A percentile compares a stretch with the other conserved stretches of the same genome.
Evolutionary conservation across 1,140 invertebrate genomes (phyloP).

Genomic region (Trichonephila inaurata): DNA sequence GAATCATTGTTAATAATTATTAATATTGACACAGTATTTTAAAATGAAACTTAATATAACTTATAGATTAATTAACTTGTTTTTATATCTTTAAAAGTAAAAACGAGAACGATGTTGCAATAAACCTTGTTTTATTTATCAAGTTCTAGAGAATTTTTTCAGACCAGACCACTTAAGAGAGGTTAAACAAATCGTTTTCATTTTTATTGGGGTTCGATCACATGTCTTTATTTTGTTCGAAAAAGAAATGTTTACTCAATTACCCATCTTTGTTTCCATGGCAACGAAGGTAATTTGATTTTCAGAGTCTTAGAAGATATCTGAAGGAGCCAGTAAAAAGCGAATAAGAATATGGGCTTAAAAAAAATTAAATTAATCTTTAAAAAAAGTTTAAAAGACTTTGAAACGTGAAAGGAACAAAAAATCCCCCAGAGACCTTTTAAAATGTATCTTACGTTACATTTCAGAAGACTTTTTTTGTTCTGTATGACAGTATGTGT

Average conservation of each 20-base stretch:
- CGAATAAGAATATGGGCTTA: neutral
- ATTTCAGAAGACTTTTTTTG: no score
- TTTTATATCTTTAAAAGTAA: no score
- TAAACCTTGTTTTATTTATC: neutral
- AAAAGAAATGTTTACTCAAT: neutral
- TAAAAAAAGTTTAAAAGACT: neutral
- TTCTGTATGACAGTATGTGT: no score
- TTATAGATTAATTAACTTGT: no score
- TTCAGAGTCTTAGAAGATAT: neutral
- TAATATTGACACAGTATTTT: no score
- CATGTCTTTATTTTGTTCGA: neutral
- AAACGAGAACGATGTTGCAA: no score
- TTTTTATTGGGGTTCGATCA: neutral
- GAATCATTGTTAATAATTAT: no score
- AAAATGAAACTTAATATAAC: no score
- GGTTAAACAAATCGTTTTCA: neutral
- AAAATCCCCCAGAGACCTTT: no score
- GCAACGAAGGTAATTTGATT: conserved; percentile 19
- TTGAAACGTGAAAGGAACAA: neutral
- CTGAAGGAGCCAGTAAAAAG: neutral
- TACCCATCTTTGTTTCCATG: neutral
- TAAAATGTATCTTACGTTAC: no score
- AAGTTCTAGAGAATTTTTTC: neutral
- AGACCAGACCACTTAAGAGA: neutral
- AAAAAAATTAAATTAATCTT: neutral